Evolutionary conservation across 1,140 invertebrate genomes (phyloP).

Genomic region (Penaeus vannamei): DNA sequence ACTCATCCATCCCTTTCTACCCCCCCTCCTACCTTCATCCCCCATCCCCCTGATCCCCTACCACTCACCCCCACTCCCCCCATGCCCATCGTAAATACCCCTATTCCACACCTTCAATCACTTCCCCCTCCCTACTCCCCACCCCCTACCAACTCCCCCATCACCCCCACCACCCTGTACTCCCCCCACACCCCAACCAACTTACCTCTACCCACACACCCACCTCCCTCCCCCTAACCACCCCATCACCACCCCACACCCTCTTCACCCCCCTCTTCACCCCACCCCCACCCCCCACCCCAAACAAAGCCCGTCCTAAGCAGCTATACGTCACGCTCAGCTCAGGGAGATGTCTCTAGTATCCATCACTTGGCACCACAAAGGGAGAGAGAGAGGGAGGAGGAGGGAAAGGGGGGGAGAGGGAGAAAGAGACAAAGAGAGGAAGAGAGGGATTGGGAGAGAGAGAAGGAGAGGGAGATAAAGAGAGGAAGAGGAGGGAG

Average conservation of each 20-base stretch:
- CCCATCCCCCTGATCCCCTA: not conserved
- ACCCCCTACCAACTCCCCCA: not conserved
- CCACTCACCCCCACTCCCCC: not conserved
- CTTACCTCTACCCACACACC: too few species aligned
- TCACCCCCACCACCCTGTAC: too few species aligned
- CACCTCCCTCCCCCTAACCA: not conserved
- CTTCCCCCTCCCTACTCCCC: not conserved
- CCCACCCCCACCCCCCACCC: too few species aligned
- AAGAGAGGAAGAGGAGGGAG: not conserved
- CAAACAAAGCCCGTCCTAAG: too few species aligned
- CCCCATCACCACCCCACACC: not conserved
- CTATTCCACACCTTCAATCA: too few species aligned
- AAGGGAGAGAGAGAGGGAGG: slow-evolving; percentile 28
- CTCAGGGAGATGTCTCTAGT: too few species aligned
- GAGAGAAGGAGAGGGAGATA: not conserved
- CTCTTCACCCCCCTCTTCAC: too few species aligned
- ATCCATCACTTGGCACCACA: not conserved
- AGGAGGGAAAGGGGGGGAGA: not conserved
- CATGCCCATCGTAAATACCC: too few species aligned
- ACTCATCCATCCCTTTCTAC: too few species aligned
- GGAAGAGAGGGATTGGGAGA: slow-evolving; percentile 21
- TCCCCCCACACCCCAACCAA: not conserved
- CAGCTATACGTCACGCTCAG: too few species aligned
- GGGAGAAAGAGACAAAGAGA: not conserved
- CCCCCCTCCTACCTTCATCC: too few species aligned